These are phyloP conservation scores for Uloborus plumipes DNA, from an alignment of 2,888 invertebrate genomes.

Conservation along the genomic window DNA sequence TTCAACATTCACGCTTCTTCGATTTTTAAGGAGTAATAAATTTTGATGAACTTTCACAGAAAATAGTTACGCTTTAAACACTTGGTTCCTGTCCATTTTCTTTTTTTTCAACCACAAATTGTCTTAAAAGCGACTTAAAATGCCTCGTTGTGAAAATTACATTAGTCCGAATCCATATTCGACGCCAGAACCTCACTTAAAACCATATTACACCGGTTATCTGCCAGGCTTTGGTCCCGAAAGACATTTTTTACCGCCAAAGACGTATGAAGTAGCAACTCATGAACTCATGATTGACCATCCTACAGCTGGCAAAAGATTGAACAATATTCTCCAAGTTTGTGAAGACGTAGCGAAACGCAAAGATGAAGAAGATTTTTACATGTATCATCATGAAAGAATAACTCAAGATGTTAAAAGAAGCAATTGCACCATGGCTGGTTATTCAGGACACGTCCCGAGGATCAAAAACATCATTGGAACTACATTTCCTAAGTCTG, in stretches of 20 bases:
- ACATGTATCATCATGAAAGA: slow-evolving; percentile 10
- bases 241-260: slow-evolving; percentile 10
- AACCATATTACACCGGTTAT: slow-evolving; percentile 29
- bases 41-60: too few species aligned
- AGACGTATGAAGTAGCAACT: slow-evolving; percentile 12
- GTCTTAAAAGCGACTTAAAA: not conserved
- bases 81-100: too few species aligned
- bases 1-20: too few species aligned
- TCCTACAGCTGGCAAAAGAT: slow-evolving; percentile 21
- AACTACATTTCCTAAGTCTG: slow-evolving; percentile 7
- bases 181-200: slow-evolving; percentile 33
- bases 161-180: slow-evolving; percentile 20
- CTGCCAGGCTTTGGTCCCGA: slow-evolving; percentile 27
- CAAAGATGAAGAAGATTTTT: slow-evolving; percentile 24
- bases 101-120: not conserved
- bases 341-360: not conserved
- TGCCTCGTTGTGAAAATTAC: slow-evolving; percentile 27
- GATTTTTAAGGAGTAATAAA: too few species aligned
- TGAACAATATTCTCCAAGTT: slow-evolving; percentile 19
- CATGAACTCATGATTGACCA: slow-evolving; percentile 30
- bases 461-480: slow-evolving; percentile 26
- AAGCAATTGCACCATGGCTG: not conserved
- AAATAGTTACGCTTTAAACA: too few species aligned
- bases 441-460: slow-evolving; percentile 29
- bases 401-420: slow-evolving; percentile 19